Base-by-base conservation (phyloP, 2,797 vertebrate genomes). In the Tachyglossus aculeatus region DNA sequence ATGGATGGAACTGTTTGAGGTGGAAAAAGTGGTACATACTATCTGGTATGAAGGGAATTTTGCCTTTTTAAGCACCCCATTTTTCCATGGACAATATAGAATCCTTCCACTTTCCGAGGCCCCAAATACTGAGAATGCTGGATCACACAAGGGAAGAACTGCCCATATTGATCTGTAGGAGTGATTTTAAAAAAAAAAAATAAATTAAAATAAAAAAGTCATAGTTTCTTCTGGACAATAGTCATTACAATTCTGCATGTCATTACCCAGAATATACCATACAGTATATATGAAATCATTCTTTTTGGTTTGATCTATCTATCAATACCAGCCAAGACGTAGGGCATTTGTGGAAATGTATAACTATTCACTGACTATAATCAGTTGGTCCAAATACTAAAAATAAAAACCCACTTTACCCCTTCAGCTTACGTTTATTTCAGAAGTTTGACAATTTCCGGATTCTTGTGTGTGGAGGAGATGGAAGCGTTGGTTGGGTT, bases 371-470 rank as follows among this genome's bases (percentile, higher is more conserved):
- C 50, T 2, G 53, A 25, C 24, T 3, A 6, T 2, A 13, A 39
- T 31, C 67, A 21, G 39, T 73, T 19, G 40, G 21, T 57, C 3
- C 63, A 39, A 61, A 32, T 53, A 71, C 78, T 89, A 72, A 87
- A 47, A 52, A 55, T 83, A 44, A 82, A 60, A 52, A 24, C 10
- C 12, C 75, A 18, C 1, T 3, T 88, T 89, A 83, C 86, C 48
- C 55, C 83, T 90, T 67, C 87, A 99, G 98, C 70, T 92, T 99
- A 78, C 94, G 97, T 44, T 92, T 99, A 78, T 99, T 99, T 91
- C 97, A 99, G 89, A 99, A 99, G 90, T 99, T 99, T 73, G 97
- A 99, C 90, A 99, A 97, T 91, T 99, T 99, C 88, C 93, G 98
- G 77, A 99, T 99, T 80, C 94, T 99, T 40, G 98, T 99, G 34